These are phyloP conservation scores for Aleiodes testaceus DNA, from an alignment of 2,888 invertebrate species.

Conservation along the genomic window DNA sequence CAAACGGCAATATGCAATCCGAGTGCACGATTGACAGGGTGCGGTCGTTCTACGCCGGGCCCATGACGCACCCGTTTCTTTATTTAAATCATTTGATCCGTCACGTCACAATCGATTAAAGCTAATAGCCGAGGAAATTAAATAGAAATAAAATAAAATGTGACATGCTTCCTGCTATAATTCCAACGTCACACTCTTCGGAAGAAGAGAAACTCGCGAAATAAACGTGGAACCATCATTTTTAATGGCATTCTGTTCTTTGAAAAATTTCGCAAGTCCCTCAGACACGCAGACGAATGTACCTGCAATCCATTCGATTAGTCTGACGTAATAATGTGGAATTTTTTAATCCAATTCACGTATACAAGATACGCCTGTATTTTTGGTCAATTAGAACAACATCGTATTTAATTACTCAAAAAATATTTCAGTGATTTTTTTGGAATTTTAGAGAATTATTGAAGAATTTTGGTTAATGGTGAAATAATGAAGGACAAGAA, in stretches of 20 bases:
- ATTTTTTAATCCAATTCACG: slow-evolving; percentile 40
- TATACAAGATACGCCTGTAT: slow-evolving; percentile 30
- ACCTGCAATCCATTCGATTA: slow-evolving; percentile 37
- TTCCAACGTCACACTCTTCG: neutral
- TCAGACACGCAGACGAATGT: neutral
- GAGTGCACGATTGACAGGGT: slow-evolving; percentile 49
- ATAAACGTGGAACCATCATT: neutral
- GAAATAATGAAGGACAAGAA: neutral
- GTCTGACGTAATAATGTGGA: slow-evolving; percentile 40
- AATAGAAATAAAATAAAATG: slow-evolving; percentile 34
- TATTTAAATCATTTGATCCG: slow-evolving; percentile 65
- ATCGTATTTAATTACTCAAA: slow-evolving; percentile 33
- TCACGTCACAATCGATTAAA: slow-evolving; percentile 62
- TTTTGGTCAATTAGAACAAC: slow-evolving; percentile 47
- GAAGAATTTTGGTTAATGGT: no score
- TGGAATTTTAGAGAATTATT: no score
- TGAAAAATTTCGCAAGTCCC: slow-evolving; percentile 12
- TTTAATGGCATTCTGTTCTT: neutral
- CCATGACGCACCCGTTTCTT: slow-evolving; percentile 52
- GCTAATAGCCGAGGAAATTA: slow-evolving; percentile 59
- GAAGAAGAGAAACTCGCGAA: neutral
- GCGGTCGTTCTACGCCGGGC: slow-evolving; percentile 55
- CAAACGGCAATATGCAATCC: slow-evolving; percentile 39
- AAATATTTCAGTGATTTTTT: no score
- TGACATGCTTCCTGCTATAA: neutral